Evolutionary conservation across 2,113 vertebrate species (phyloP), one percentile per base, ranked within the genome.

Genomic region (Petaurus breviceps): DNA sequence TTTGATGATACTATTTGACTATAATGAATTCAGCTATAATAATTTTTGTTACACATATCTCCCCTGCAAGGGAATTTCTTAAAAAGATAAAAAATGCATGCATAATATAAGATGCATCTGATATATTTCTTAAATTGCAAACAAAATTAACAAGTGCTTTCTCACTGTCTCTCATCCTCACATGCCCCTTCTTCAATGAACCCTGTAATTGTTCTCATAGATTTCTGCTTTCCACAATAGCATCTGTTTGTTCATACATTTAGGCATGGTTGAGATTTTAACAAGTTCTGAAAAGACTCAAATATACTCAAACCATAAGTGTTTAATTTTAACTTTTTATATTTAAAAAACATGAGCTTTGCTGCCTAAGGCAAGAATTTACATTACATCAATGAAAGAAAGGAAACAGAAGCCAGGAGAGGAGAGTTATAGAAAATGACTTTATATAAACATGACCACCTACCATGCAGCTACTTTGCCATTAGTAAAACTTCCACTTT

Each of bases 401-500:
- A 98, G 97, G 98, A 99, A 99, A 98, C 98, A 98, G 98, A 98
- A 99, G 98, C 98, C 96, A 84, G 94, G 90, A 97, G 95, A 98
- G 95, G 96, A 97, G 96, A 98, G 96, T 97, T 98, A 98, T 96
- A 98, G 98, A 98, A 98, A 98, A 98, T 98, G 98, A 98, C 98
- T 98, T 98, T 97, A 96, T 97, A 98, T 98, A 98, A 99, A 98
- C 98, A 97, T 68, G 98, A 96, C 98, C 98, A 98, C 98, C 98
- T 99, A 99, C 98, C 96, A 98, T 0, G 97, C 91, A 98, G 97
- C 98, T 98, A 95, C 98, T 98, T 98, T 91, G 97, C 97, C 95
- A 98, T 97, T 92, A 97, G 37, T 51, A 96, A 92, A 89, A 97
- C 92, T 97, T 97, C 96, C 95, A 95, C 96, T 95, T 96, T 93